phyloP scores from a whole-genome alignment of 2,113 vertebrate species.

The Sceloporus tristichus region DNA sequence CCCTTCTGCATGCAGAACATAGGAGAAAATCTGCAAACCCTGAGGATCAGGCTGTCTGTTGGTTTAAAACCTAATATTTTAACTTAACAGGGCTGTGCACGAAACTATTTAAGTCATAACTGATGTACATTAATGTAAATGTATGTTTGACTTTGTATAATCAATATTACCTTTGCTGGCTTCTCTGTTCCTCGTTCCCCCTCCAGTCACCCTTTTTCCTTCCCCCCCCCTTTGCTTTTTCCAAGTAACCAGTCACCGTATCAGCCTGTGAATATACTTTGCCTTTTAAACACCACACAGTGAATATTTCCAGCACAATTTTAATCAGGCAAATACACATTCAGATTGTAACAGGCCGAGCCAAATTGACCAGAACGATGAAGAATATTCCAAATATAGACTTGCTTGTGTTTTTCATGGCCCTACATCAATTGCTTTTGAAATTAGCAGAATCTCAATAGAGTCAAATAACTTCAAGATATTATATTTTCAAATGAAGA shows the following conservation, averaged over 20 bases:
- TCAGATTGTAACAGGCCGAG: constrained; percentile 65
- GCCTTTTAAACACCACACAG: constrained; percentile 45
- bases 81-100: not conserved
- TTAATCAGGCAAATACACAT: constrained; percentile 77
- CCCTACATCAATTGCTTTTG: constrained; percentile 54
- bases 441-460: constrained; percentile 30
- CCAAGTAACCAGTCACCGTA: constrained; percentile 29
- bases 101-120: constrained; percentile 24
- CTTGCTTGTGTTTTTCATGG: constrained; percentile 22
- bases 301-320: constrained; percentile 68
- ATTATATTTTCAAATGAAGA: not conserved
- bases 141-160: constrained; percentile 36
- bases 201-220: constrained; percentile 2
- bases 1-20: not conserved
- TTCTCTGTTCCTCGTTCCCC: constrained; percentile 6
- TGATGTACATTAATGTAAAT: constrained; percentile 17
- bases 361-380: constrained; percentile 64
- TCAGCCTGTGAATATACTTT: constrained; percentile 55
- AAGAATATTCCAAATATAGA: constrained; percentile 27
- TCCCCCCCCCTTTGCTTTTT: constrained; percentile 2
- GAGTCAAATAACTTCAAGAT: not conserved
- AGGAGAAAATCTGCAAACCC: not conserved
- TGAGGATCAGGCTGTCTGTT: not conserved
- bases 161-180: not conserved
- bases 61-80: constrained; percentile 13